Evolutionary conservation across 1,140 invertebrate species (phyloP).

Genomic region (Tetraneura akinire): DNA sequence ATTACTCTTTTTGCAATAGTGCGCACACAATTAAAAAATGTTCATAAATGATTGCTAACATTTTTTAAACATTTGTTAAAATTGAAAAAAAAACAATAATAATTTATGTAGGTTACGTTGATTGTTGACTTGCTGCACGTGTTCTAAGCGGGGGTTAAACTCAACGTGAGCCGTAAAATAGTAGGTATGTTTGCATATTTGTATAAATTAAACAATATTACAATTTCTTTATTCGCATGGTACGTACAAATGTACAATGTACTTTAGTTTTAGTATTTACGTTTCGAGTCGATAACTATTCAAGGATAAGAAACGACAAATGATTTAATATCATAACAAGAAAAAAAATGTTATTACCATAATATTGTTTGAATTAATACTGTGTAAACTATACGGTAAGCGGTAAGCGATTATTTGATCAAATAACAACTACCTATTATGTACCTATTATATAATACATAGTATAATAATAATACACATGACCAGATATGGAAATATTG

Average conservation of each 20-base stretch:
- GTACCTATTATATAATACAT: too few species aligned
- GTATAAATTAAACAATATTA: background rate
- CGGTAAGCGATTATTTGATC: slow-evolving; percentile 22
- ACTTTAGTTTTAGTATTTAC: too few species aligned
- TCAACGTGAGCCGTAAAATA: background rate
- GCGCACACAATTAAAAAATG: background rate
- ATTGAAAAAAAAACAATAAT: too few species aligned
- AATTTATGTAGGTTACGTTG: too few species aligned
- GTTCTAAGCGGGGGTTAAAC: slow-evolving; percentile 6
- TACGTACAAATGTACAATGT: too few species aligned
- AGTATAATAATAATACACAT: too few species aligned
- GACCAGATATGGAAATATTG: slow-evolving; percentile 4
- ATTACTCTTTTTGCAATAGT: background rate
- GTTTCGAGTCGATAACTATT: background rate
- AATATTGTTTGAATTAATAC: too few species aligned
- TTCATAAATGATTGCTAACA: background rate
- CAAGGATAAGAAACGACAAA: slow-evolving; percentile 10
- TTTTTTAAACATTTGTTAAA: too few species aligned
- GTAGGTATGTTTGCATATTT: too few species aligned
- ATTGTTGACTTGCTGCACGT: background rate
- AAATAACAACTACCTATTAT: slow-evolving; percentile 2
- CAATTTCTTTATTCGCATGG: background rate
- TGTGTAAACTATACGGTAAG: background rate
- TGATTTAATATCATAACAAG: background rate
- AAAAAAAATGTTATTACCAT: background rate